phyloP scores from a whole-genome alignment of 2,888 invertebrate genomes.

The Trisateles emortualis region DNA sequence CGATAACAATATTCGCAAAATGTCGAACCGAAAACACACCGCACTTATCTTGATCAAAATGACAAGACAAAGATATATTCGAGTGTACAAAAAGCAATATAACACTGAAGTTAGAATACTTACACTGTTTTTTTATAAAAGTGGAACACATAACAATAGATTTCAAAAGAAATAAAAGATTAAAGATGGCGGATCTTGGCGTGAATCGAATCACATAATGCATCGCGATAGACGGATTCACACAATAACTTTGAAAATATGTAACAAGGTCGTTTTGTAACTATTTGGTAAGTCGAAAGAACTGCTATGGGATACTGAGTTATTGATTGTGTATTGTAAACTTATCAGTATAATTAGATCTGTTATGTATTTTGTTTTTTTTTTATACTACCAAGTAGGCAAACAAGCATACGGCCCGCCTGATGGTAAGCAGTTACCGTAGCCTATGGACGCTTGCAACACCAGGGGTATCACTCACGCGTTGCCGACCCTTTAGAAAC shows the following conservation, averaged over 20 bases:
- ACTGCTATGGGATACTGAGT: background rate
- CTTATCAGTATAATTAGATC: background rate
- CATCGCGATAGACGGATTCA: conserved; percentile 43
- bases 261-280: conserved; percentile 36
- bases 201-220: conserved; percentile 32
- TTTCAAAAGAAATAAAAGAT: conserved; percentile 44
- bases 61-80: conserved; percentile 20
- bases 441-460: too few species aligned
- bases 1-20: background rate
- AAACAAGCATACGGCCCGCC: too few species aligned
- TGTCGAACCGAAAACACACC: background rate
- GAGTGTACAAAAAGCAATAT: conserved; percentile 32
- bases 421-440: too few species aligned
- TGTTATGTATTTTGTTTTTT: background rate
- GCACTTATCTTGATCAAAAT: background rate
- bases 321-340: conserved; percentile 14
- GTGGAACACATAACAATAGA: conserved; percentile 49
- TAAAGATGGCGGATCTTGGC: conserved; percentile 34
- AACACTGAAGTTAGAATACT: conserved; percentile 11
- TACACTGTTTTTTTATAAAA: conserved; percentile 22
- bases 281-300: conserved; percentile 7
- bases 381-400: too few species aligned
- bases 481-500: too few species aligned
- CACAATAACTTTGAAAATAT: conserved; percentile 44
- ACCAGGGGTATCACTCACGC: too few species aligned